These are phyloP conservation scores for Peromyscus aztecus DNA, from an alignment of 2,797 vertebrate species.

Conservation along the genomic window DNA sequence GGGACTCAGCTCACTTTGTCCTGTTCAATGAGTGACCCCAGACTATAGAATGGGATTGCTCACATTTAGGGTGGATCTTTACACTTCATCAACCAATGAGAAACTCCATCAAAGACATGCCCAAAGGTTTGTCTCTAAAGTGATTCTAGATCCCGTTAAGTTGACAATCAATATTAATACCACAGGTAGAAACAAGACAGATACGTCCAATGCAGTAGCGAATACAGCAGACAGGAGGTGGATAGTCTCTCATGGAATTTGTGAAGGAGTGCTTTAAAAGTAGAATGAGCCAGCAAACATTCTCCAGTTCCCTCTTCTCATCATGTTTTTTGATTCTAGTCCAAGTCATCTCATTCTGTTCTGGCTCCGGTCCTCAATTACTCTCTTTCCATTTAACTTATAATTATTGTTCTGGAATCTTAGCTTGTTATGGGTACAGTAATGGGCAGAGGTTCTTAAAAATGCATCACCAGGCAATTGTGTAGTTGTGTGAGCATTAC, in stretches of 20 bases:
- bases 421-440: not conserved
- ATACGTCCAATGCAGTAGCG: fast-evolving
- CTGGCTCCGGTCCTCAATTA: not conserved
- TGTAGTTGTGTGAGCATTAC: not conserved
- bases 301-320: not conserved
- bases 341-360: not conserved
- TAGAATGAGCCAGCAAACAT: not conserved
- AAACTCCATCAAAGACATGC: not conserved
- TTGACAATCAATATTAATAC: not conserved
- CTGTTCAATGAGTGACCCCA: not conserved
- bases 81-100: not conserved
- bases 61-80: not conserved
- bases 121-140: not conserved
- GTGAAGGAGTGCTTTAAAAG: not conserved
- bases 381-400: slow-evolving; percentile 26
- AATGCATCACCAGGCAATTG: not conserved
- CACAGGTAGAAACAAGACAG: not conserved
- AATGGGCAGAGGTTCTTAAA: not conserved
- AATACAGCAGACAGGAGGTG: not conserved
- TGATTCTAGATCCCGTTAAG: not conserved
- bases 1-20: not conserved
- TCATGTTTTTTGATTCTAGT: not conserved
- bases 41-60: not conserved
- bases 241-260: not conserved
- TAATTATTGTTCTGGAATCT: slow-evolving; percentile 16